Percentiles rank a stretch among this genome's conserved stretches.
Conservation (phyloP, 2,797 vertebrate genomes). For the Notamacropus eugenii region DNA sequence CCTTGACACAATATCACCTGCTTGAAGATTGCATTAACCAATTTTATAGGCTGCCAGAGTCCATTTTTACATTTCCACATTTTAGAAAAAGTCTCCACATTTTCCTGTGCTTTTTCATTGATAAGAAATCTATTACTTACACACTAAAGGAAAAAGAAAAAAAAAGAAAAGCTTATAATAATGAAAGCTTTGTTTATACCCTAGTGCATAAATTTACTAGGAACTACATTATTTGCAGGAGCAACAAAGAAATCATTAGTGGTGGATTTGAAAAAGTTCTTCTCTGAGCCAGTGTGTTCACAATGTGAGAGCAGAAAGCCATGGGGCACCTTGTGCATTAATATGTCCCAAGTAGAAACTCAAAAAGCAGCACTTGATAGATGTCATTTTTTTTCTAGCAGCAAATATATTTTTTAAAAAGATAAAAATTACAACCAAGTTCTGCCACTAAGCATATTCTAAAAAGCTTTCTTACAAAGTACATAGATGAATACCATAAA, state of each 20-base stretch:
- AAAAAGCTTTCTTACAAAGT: not conserved
- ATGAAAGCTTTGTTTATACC: not conserved
- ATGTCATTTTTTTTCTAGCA: constrained; percentile 12
- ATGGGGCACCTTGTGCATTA: not conserved
- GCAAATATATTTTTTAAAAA: constrained; percentile 30
- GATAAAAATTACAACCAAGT: not conserved
- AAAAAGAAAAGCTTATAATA: not conserved
- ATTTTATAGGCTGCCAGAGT: not conserved
- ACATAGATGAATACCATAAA: not conserved
- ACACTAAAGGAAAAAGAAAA: constrained; percentile 26
- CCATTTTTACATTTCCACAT: not conserved
- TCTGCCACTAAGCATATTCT: constrained; percentile 14
- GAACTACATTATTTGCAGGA: not conserved
- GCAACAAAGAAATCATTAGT: constrained; percentile 2
- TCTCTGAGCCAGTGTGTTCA: not conserved
- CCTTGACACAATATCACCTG: not conserved
- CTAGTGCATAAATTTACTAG: not conserved
- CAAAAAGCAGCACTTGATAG: not conserved
- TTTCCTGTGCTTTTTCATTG: not conserved
- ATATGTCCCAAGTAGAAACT: not conserved
- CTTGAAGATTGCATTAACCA: not conserved
- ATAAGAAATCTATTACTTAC: constrained; percentile 1
- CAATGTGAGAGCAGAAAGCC: not conserved
- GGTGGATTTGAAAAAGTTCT: not conserved
- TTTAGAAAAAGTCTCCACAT: constrained; percentile 5